Conservation (phyloP, 1,140 invertebrate species). For the Harlomillsia oculata region DNA sequence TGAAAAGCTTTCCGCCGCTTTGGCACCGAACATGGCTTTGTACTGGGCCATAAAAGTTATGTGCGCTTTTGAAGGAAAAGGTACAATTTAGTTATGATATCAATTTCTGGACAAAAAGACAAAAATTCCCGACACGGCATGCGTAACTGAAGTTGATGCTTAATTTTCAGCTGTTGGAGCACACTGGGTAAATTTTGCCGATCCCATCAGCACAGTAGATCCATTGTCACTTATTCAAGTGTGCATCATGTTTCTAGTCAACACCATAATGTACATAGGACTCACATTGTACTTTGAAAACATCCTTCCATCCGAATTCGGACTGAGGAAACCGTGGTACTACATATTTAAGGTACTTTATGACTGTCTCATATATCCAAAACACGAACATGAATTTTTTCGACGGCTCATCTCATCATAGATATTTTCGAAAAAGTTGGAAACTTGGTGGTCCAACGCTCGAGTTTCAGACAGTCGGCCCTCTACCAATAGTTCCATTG, state of each 20-base stretch:
- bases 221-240: conserved; percentile 42
- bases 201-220: conserved; percentile 44
- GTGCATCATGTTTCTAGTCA: conserved; percentile 41
- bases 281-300: conserved; percentile 57
- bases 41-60: conserved; percentile 28
- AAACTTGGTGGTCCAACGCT: too few relatives aligned
- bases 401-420: too few relatives aligned
- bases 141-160: background rate
- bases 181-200: conserved; percentile 47
- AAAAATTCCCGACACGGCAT: background rate
- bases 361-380: background rate
- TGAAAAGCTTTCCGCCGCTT: conserved; percentile 15
- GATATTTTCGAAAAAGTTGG: too few relatives aligned
- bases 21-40: conserved; percentile 29
- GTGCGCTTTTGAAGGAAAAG: conserved; percentile 30
- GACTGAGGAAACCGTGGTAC: conserved; percentile 61
- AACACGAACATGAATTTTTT: background rate
- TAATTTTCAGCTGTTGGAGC: conserved; percentile 42
- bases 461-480: too few relatives aligned
- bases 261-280: conserved; percentile 40
- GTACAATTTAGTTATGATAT: conserved; percentile 9
- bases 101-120: background rate
- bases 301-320: conserved; percentile 60
- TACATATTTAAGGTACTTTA: conserved; percentile 53
- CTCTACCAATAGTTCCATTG: too few relatives aligned